These are phyloP conservation scores for Craseonycteris thonglongyai DNA, from an alignment of 2,113 vertebrate species.

Conservation along the genomic window DNA sequence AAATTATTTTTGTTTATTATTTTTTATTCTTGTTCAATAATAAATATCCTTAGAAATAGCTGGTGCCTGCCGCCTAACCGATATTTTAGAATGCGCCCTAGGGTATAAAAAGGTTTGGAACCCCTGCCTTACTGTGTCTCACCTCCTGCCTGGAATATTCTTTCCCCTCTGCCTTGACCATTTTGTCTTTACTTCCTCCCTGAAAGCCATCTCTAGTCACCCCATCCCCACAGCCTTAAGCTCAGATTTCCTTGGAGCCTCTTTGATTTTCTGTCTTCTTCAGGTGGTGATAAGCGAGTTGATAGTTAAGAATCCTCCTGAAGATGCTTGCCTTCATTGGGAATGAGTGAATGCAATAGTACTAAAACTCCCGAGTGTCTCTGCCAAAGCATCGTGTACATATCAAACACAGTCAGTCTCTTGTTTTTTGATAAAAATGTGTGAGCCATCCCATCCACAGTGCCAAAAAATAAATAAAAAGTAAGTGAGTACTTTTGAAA, in stretches of 20 bases:
- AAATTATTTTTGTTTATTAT: too few species aligned
- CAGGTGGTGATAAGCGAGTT: neutral
- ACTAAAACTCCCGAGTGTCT: neutral
- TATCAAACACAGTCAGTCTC: rapidly evolving
- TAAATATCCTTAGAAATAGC: too few species aligned
- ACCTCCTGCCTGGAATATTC: neutral
- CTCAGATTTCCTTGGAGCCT: neutral
- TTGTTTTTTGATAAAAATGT: neutral
- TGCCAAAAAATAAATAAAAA: conserved; percentile 54
- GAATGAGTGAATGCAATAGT: neutral
- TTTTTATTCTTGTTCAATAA: too few species aligned
- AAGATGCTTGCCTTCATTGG: neutral
- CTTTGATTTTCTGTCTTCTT: neutral
- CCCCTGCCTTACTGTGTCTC: too few species aligned
- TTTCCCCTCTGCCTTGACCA: neutral
- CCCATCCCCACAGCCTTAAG: neutral
- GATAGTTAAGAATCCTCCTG: neutral
- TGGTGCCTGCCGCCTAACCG: too few species aligned
- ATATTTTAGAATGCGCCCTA: too few species aligned
- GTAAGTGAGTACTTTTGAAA: conserved; percentile 30
- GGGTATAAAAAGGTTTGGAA: too few species aligned
- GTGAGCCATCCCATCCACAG: neutral
- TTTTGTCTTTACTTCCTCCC: neutral
- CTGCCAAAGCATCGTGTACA: neutral
- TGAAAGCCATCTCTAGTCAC: neutral